Percentiles rank a stretch among this genome's conserved stretches.
Conservation (phyloP, 2,888 invertebrate genomes). For the Xanthorhoe spadicearia region DNA sequence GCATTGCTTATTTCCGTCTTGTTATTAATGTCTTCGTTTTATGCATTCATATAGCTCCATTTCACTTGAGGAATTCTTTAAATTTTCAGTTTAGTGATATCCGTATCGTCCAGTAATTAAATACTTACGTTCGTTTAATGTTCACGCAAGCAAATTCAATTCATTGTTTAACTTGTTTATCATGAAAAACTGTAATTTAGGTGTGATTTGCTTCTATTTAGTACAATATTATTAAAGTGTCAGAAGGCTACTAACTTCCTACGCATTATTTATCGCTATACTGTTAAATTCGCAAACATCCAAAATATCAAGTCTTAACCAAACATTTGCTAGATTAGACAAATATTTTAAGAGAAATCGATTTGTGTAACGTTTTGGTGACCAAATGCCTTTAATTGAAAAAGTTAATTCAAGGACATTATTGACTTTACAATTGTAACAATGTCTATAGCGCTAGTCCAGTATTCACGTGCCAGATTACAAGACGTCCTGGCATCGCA, state of each 20-base stretch:
- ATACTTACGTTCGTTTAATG: conserved; percentile 49
- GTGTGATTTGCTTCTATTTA: conserved; percentile 1
- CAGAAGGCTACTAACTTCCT: conserved; percentile 21
- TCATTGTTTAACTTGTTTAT: conserved; percentile 15
- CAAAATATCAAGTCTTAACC: conserved; percentile 16
- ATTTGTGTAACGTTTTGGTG: conserved; percentile 28
- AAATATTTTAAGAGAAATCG: conserved; percentile 37
- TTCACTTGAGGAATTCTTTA: conserved; percentile 24
- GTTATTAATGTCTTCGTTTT: conserved; percentile 29
- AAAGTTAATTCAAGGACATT: conserved; percentile 38
- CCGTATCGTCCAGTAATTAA: conserved; percentile 37
- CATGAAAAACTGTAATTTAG: conserved; percentile 1
- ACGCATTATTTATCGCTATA: conserved; percentile 19
- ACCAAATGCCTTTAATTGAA: conserved; percentile 20
- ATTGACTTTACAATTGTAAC: conserved; percentile 50
- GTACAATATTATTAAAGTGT: background rate
- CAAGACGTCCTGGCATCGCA: conserved; percentile 50
- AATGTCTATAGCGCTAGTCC: conserved; percentile 43
- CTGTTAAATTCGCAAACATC: conserved; percentile 26
- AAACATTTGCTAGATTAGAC: conserved; percentile 17
- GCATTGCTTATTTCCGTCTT: conserved; percentile 59
- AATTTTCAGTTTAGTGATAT: conserved; percentile 26
- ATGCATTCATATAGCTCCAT: background rate
- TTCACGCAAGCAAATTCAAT: conserved; percentile 56
- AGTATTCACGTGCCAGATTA: conserved; percentile 54